Evolutionary conservation across 2,888 invertebrate species (phyloP), one percentile per base, ranked within the genome.

Genomic region (Phanerotoma sp.): DNA sequence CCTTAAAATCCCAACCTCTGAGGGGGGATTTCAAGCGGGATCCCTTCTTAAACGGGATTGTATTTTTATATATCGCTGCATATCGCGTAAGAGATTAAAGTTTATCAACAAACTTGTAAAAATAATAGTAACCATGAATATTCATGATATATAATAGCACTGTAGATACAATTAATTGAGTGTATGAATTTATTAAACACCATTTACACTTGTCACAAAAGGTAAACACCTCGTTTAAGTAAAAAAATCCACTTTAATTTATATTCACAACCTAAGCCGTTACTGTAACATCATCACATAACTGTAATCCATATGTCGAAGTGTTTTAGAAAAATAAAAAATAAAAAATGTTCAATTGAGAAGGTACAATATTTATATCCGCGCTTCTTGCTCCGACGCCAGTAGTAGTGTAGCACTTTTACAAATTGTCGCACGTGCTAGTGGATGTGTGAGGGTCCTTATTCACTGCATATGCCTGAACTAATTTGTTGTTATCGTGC

Each of bases 111-210:
- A 11, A 40, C 5, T 25, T 7, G 9, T 25, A 25, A 25, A 25
- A 25, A 25, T 25, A 25, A 25, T 9, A 25, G 9, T 25, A 25
- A 25, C 9, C 5, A 25, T 25, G 9, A 25, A 25, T 25, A 25
- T 25, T 56, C 52, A 62, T 55, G 61, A 63, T 61, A 61, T 52
- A 55, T 54, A n/a, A n/a, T n/a, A 45, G 56, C 58, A 51, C 20
- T 51, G 53, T 54, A 57, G 54, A 46, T 30, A 41, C 40, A 55
- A 40, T 54, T 30, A 54, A 37, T 52, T 40, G 11, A 28, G 25
- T 15, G 5, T 18, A 38, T 16, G 10, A 38, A 38, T 16, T 38
- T 15, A 18, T 16, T 16, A 15, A 10, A 30, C 18, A 18, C 45
- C 32, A 46, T 20, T 33, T 16, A 32, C 11, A n/a, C 11, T 18